Evolutionary conservation across 2,888 invertebrate genomes (phyloP).

Genomic region (Phyto melanocephala): DNA sequence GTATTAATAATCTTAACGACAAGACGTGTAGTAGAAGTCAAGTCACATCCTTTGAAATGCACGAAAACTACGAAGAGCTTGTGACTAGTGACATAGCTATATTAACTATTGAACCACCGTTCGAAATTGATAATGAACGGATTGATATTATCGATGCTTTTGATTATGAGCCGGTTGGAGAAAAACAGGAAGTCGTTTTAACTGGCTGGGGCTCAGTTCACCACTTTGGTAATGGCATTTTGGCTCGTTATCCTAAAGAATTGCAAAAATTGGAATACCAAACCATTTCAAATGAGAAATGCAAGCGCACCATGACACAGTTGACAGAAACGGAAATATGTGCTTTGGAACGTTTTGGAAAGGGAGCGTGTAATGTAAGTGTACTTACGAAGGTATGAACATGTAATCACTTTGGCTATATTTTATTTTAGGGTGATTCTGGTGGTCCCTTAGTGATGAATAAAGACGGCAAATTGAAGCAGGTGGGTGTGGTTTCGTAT

Average conservation of each 20-base stretch:
- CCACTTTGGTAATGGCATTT: slow-evolving; percentile 74
- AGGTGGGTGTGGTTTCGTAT: slow-evolving; percentile 78
- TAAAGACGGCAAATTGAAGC: slow-evolving; percentile 71
- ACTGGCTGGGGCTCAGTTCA: slow-evolving; percentile 77
- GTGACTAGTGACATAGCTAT: slow-evolving; percentile 77
- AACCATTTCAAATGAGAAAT: slow-evolving; percentile 74
- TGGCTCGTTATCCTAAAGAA: slow-evolving; percentile 73
- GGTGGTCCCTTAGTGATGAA: slow-evolving; percentile 77
- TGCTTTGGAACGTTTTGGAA: slow-evolving; percentile 74
- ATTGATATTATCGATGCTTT: slow-evolving; percentile 78
- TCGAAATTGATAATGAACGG: slow-evolving; percentile 71
- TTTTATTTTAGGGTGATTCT: slow-evolving; percentile 75
- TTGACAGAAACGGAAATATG: slow-evolving; percentile 77
- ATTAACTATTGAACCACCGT: slow-evolving; percentile 73
- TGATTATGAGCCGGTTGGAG: slow-evolving; percentile 70
- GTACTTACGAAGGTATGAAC: background rate
- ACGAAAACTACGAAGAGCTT: slow-evolving; percentile 75
- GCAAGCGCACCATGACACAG: slow-evolving; percentile 72
- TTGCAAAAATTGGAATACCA: slow-evolving; percentile 74
- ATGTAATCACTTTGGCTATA: background rate
- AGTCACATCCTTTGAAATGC: slow-evolving; percentile 73
- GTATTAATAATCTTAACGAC: slow-evolving; percentile 72
- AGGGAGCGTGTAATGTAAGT: slow-evolving; percentile 78
- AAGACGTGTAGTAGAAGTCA: slow-evolving; percentile 70
- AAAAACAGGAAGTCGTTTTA: slow-evolving; percentile 71